These are phyloP conservation scores for Kudoa iwatai DNA, from an alignment of 30 jellyfish, hydroid and myxozoan genomes.

Conservation along the genomic window DNA sequence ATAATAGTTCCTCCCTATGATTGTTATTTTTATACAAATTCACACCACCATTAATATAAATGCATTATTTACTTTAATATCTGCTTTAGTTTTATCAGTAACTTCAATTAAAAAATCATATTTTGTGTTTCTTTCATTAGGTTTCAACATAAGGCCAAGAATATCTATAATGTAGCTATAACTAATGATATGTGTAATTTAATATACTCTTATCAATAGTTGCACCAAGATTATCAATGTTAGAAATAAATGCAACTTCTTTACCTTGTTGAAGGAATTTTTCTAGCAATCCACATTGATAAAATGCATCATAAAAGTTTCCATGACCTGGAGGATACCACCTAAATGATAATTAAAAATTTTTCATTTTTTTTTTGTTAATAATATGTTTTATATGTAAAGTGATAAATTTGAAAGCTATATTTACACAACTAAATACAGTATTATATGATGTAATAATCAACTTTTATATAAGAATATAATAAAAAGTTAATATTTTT, in stretches of 20 bases:
- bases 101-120: constrained; percentile 67
- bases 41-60: too few species aligned
- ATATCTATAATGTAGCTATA: constrained; percentile 8
- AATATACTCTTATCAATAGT: constrained; percentile 51
- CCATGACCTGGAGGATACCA: constrained; percentile 99
- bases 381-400: too few species aligned
- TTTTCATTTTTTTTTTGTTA: too few species aligned
- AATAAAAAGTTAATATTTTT: too few species aligned
- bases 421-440: too few species aligned
- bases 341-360: constrained; percentile 3
- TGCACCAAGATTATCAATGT: constrained; percentile 75
- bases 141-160: constrained; percentile 8
- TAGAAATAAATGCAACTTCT: constrained; percentile 44
- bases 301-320: constrained; percentile 39
- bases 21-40: too few species aligned
- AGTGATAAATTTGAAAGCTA: too few species aligned
- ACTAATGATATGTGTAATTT: too few species aligned
- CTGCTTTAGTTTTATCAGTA: constrained; percentile 72
- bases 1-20: constrained; percentile 59
- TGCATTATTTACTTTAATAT: constrained; percentile 17
- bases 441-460: too few species aligned
- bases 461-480: too few species aligned
- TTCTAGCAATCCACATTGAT: constrained; percentile 29
- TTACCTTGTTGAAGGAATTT: constrained; percentile 30
- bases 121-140: not conserved